Conservation (phyloP, 2,888 invertebrate genomes). For the Melanophora roralis region DNA sequence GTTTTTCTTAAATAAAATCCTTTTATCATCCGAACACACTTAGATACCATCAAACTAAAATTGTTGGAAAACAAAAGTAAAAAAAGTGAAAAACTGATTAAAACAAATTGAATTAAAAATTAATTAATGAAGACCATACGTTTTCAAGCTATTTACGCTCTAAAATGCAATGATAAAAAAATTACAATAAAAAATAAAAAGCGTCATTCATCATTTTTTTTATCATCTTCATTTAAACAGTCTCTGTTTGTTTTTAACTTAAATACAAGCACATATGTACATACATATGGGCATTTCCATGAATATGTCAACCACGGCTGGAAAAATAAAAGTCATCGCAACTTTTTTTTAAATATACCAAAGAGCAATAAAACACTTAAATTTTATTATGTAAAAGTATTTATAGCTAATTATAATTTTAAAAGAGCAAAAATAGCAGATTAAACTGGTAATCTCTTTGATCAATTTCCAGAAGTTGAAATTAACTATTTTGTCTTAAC, state of each 20-base stretch:
- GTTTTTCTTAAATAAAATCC: constrained; percentile 14
- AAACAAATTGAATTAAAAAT: constrained; percentile 39
- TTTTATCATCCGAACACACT: neutral
- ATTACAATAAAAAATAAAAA: constrained; percentile 12
- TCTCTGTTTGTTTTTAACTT: too few relatives aligned
- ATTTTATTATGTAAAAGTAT: too few relatives aligned
- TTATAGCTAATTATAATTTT: too few relatives aligned
- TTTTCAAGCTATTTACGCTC: constrained; percentile 22
- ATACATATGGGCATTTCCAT: too few relatives aligned
- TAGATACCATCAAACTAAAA: neutral
- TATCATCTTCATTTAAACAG: constrained; percentile 23
- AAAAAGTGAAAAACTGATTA: constrained; percentile 17
- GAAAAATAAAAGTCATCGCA: too few relatives aligned
- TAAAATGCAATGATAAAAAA: constrained; percentile 21
- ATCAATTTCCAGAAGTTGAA: too few relatives aligned
- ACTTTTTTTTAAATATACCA: too few relatives aligned
- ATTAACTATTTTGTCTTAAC: too few relatives aligned
- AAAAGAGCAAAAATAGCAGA: too few relatives aligned
- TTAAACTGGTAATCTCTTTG: too few relatives aligned
- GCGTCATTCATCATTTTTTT: constrained; percentile 11
- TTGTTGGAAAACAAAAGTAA: neutral
- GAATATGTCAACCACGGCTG: too few relatives aligned
- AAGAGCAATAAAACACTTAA: too few relatives aligned
- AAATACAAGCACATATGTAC: neutral
- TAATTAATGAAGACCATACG: constrained; percentile 5